Percentiles rank a stretch among this genome's conserved stretches.
These are phyloP conservation scores for Graphium colonna DNA, from an alignment of 2,888 invertebrate genomes.

Conservation along the genomic window DNA sequence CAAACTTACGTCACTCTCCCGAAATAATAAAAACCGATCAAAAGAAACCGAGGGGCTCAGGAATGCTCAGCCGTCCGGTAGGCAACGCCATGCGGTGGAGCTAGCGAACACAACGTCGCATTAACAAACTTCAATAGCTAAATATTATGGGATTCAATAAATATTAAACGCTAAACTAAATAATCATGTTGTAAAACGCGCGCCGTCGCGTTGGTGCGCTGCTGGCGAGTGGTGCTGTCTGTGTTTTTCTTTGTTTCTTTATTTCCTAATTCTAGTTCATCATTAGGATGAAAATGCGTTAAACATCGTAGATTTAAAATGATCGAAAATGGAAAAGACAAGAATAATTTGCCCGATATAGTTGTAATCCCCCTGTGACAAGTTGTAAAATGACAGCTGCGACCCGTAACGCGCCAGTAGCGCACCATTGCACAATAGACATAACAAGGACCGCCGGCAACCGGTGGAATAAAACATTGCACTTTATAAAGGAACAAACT, in stretches of 20 bases:
- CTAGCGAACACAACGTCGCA: slow-evolving; percentile 42
- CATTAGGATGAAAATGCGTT: too few species aligned
- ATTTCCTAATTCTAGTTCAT: too few species aligned
- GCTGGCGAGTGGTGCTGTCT: slow-evolving; percentile 39
- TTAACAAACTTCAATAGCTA: slow-evolving; percentile 51
- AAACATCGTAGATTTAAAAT: too few species aligned
- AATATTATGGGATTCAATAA: slow-evolving; percentile 41
- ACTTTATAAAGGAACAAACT: slow-evolving; percentile 77
- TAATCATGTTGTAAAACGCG: slow-evolving; percentile 73
- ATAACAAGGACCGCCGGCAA: slow-evolving; percentile 77
- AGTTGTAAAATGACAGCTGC: slow-evolving; percentile 33
- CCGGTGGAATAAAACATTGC: slow-evolving; percentile 79
- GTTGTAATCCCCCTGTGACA: slow-evolving; percentile 28
- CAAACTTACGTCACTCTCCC: slow-evolving; percentile 58
- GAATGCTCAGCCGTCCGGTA: slow-evolving; percentile 41
- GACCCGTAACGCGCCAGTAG: slow-evolving; percentile 49
- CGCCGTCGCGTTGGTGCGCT: slow-evolving; percentile 65
- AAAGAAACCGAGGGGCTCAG: slow-evolving; percentile 41
- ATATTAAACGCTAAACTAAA: slow-evolving; percentile 60
- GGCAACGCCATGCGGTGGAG: slow-evolving; percentile 48
- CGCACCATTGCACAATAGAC: slow-evolving; percentile 67
- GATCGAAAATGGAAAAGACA: neutral
- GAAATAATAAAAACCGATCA: slow-evolving; percentile 45
- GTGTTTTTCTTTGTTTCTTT: slow-evolving; percentile 3
- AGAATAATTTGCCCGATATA: slow-evolving; percentile 7